Percentiles rank a stretch among this genome's conserved stretches.
These are phyloP conservation scores for Eupsilia transversa DNA, from an alignment of 2,888 invertebrate species.

Conservation along the genomic window DNA sequence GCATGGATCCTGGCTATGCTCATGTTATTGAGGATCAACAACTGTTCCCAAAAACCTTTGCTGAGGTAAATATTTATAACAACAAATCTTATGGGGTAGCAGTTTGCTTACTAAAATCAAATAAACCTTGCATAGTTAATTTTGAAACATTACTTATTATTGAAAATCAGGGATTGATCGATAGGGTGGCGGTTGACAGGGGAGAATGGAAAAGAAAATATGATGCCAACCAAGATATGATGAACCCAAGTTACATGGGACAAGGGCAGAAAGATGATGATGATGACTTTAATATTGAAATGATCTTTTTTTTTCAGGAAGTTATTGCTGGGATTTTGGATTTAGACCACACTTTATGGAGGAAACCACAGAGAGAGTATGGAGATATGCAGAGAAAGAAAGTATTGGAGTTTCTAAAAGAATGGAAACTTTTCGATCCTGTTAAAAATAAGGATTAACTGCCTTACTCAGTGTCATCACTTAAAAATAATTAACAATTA, in stretches of 20 bases:
- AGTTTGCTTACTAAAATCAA: conserved; percentile 15
- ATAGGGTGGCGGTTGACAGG: no score
- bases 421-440: conserved; percentile 93
- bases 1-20: conserved; percentile 97
- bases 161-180: no score
- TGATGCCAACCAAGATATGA: no score
- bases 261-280: no score
- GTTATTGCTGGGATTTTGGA: conserved; percentile 98
- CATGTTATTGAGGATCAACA: conserved; percentile 99
- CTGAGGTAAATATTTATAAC: conserved; percentile 91
- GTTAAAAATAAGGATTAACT: conserved; percentile 69
- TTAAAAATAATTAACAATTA: neutral
- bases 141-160: neutral
- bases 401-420: conserved; percentile 93
- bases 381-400: conserved; percentile 94
- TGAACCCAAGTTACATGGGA: no score
- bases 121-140: neutral
- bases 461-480: neutral
- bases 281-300: neutral
- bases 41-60: conserved; percentile 96
- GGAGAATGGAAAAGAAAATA: no score
- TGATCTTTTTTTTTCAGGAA: conserved; percentile 91
- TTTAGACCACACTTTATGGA: conserved; percentile 95
- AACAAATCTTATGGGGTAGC: neutral
- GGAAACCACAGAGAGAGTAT: conserved; percentile 94